A percentile compares a stretch with the other conserved stretches of the same genome.
Conservation (phyloP, 2,888 invertebrate genomes). For the Venusia cambrica region DNA sequence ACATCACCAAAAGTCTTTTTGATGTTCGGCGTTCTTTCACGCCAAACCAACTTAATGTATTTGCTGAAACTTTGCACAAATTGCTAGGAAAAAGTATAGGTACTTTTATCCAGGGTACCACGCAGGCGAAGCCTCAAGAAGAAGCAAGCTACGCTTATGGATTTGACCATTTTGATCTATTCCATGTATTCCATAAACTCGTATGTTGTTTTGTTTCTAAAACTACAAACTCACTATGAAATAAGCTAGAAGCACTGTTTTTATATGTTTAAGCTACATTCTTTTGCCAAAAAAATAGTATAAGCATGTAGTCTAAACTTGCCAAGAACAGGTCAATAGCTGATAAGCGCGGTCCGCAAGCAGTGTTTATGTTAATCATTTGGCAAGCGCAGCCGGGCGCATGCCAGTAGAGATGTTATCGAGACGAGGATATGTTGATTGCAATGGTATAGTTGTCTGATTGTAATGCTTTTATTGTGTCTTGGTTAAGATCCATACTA, state of each 20-base stretch:
- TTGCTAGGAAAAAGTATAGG: too few relatives aligned
- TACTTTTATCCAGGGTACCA: conserved; percentile 4
- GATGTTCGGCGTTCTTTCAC: too few relatives aligned
- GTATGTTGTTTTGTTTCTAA: background rate
- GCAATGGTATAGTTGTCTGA: background rate
- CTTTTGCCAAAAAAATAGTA: too few relatives aligned
- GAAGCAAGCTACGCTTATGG: too few relatives aligned
- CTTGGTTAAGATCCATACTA: conserved; percentile 2
- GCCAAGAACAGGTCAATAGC: conserved; percentile 12
- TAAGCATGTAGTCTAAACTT: conserved; percentile 2
- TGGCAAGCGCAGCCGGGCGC: conserved; percentile 13
- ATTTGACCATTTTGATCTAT: too few relatives aligned
- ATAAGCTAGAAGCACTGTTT: too few relatives aligned
- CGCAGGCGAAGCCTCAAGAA: too few relatives aligned
- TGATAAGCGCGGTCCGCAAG: conserved; percentile 11
- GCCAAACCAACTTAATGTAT: too few relatives aligned
- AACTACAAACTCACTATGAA: conserved; percentile 2
- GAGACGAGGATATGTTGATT: background rate
- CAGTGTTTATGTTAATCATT: conserved; percentile 13
- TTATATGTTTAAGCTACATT: too few relatives aligned
- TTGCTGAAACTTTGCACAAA: too few relatives aligned
- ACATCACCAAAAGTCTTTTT: too few relatives aligned
- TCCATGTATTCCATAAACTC: too few relatives aligned
- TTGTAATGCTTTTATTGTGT: background rate
- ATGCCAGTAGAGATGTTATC: conserved; percentile 10